These are phyloP conservation scores for Parambassis ranga DNA, from an alignment of 2,797 vertebrate genomes.

Conservation along the genomic window DNA sequence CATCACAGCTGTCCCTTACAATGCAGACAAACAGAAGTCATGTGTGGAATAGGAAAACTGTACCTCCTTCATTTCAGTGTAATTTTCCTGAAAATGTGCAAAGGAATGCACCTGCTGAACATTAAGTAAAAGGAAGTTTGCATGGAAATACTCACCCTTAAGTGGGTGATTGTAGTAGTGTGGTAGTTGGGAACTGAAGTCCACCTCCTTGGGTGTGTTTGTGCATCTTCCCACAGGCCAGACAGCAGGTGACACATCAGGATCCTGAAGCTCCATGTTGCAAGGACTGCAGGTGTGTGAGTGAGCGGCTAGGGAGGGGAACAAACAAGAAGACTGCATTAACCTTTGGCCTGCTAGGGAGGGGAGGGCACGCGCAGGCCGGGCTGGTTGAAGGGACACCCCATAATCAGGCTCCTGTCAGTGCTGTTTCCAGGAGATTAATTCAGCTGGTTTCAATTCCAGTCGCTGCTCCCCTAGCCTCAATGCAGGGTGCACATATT, in stretches of 20 bases:
- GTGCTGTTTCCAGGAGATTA: slow-evolving; percentile 80
- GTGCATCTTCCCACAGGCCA: slow-evolving; percentile 89
- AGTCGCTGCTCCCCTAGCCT: slow-evolving; percentile 56
- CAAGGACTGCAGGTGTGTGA: slow-evolving; percentile 83
- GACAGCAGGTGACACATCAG: slow-evolving; percentile 86
- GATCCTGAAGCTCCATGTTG: slow-evolving; percentile 87
- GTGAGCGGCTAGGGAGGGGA: slow-evolving; percentile 59
- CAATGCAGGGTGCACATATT: slow-evolving; percentile 66
- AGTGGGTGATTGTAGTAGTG: slow-evolving; percentile 82
- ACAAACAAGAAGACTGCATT: slow-evolving; percentile 83
- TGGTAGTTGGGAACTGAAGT: slow-evolving; percentile 85
- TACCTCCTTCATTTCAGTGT: neutral
- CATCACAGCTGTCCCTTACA: slow-evolving; percentile 20
- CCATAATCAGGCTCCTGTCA: slow-evolving; percentile 84
- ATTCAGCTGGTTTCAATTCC: slow-evolving; percentile 83
- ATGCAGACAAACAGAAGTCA: neutral
- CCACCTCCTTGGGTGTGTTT: slow-evolving; percentile 84
- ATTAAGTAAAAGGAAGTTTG: neutral
- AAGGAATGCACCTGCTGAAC: neutral
- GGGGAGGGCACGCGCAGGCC: slow-evolving; percentile 71
- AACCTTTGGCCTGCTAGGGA: slow-evolving; percentile 81
- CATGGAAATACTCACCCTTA: slow-evolving; percentile 70
- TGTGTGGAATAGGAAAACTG: neutral
- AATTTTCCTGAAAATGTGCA: neutral
- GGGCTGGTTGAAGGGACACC: slow-evolving; percentile 77